Base-by-base conservation (phyloP, 2,888 invertebrate species). In the Nomada ruficornis region DNA sequence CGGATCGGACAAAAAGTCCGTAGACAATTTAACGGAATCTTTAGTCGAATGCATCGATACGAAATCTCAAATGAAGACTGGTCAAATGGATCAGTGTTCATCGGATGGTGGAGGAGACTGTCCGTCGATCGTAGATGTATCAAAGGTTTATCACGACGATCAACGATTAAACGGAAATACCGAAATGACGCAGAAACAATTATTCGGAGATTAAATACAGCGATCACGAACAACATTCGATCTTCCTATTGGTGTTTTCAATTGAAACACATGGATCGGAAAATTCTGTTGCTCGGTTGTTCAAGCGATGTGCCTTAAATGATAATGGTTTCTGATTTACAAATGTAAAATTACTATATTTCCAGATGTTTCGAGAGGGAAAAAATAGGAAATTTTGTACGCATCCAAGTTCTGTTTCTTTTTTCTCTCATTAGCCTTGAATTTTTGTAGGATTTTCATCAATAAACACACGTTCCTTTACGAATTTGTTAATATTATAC, bases 71-170 rank as follows among this genome's bases (percentile, higher is more conserved):
- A 54, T 79, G 44, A 67, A 79, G 20, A 29, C 67, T 26, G 67
- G 54, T 55, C 57, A 81, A 70, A 50, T 69, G 15, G 87, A 83
- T 2, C 89, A 89, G 47, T 89, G 82, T 72, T 92, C 91, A 4
- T 75, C 82, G 13, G 86, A 83, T 9, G 91, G 89, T 1, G 91
- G 90, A 36, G 92, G 92, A 11, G 91, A 92, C 64, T 91, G 90
- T 20, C 90, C 91, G 1, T 90, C 90, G 7, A 60, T 85, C 15
- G 82, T 91, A 7, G 83, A 86, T 86, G 88, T 44, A 15, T 85
- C 90, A 29, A 88, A 89, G 60, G 85, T 20, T 57, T 80, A 81
- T 10, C 29, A 36, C 7, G 52, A 73, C 4, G n/a, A 26, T 29
- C 72, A 44, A 44, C 67, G 72, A 44, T 50, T 68, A 44, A 71